Base-by-base conservation (phyloP, 1,140 invertebrate species). In the Akabosia matsudoensis region DNA sequence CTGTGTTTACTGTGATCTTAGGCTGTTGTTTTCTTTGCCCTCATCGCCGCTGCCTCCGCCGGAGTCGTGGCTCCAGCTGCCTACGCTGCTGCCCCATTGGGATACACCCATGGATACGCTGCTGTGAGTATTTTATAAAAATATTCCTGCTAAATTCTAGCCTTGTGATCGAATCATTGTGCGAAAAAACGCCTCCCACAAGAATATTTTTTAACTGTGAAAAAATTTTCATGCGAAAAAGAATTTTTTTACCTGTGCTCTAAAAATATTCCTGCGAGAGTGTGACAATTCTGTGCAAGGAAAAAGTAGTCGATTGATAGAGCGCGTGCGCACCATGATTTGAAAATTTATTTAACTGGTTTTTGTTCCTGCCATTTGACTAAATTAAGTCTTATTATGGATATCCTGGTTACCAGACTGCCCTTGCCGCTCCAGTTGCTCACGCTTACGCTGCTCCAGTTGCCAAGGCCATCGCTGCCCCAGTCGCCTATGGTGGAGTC, bases 21-120 rank as follows among this genome's bases (percentile, higher is more conserved):
- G 76, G 52, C 72, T 34, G 71, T 33, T 33, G 61, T 77, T 70
- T 54, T 77, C 52, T 34, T 70, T 54, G 52, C 30, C n/a, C 34
- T 72, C 72, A 24, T 71, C 16, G 24, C 54, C 72, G 26, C 33
- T 54, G 71, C 72, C 18, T 34, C 31, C n/a, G 76, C 76, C 52
- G 76, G 76, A 28, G 76, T 77, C 14, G 70, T 76, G 26, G 73
- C 37, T 31, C 73, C 73, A 1, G 33, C 33, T 37, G 67, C 51
- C 24, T 76, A 76, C 18, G 74, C 33, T 18, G 73, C 73, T 26
- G 74, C 64, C 16, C 56, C 74, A 2, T 34, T 72, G 16, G 70
- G 70, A 34, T 72, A 72, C 70, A 22, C 70, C 22, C 70, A 72
- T 22, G 70, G 70, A 37, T 13, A 37, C 45, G 70, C 70, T 13